Base-by-base conservation (phyloP, 2,113 vertebrate genomes). In the Epinephelus fuscoguttatus region DNA sequence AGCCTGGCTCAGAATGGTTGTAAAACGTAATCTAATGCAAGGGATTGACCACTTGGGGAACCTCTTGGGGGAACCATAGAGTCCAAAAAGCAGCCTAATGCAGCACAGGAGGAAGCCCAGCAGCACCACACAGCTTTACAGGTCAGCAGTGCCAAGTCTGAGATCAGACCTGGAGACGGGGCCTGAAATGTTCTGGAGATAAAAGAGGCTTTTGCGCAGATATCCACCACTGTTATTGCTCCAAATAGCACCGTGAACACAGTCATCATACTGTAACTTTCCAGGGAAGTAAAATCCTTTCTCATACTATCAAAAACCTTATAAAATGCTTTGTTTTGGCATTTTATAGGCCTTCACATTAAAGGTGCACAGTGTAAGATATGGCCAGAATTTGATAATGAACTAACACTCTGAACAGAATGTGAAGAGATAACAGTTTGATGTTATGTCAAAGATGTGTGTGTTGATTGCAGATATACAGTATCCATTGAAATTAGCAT, bases 181-280 rank as follows among this genome's bases (percentile, higher is more conserved):
- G 18, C 23, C 50, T 66, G n/a, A 57, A 47, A 47, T 59, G 25
- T 42, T 59, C 13, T 8, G 25, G 23, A n/a, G 52, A 77, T 67
- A 27, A 77, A 68, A 60, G 5, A 11, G 10, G 49, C 4, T 2
- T 50, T 27, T 40, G 2, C 33, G 13, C 30, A 42, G 53, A 50
- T 49, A 68, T 52, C 23, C 42, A 33, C 55, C 21, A n/a, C 30
- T 74, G 21, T 66, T 73, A 57, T 68, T 72, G 37, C 30, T 30
- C 52, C 42, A 71, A 66, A 55, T 47, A 61, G 18, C 67, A 25
- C 59, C 67, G 70, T 27, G 67, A 56, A 60, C 60, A 53, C 52
- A 37, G 47, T 40, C n/a, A 21, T 47, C 11, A 19, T 30, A 30
- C 55, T 72, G 10, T 7, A 14, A n/a, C 71, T 30, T 15, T 49